Evolutionary conservation across 2,113 vertebrate species (phyloP), one percentile per base, ranked within the genome.

Genomic region (Siniperca chuatsi): DNA sequence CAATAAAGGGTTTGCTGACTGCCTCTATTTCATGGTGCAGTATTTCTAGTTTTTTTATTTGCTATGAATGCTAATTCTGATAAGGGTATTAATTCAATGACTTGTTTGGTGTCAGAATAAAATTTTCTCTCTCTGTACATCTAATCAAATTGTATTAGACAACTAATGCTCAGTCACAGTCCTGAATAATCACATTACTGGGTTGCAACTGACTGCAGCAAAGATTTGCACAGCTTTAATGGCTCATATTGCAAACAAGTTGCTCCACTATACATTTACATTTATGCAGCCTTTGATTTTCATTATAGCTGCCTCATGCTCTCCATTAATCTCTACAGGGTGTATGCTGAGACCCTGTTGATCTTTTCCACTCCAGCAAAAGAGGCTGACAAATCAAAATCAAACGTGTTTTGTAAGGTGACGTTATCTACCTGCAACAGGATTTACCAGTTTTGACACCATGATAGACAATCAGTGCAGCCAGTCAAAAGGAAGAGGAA

Each of bases 131-230:
- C 85, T 65, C 50, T 72, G 42, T 88, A 35, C 71, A 75, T 80
- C 68, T 79, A 86, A 91, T 92, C 86, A 89, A 88, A 87, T 82
- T 80, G 50, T 70, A 67, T 50, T 79, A 82, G 66, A 85, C 67
- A 86, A 67, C 37, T 61, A 74, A 48, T 75, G 64, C 46, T 81
- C 78, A 52, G 55, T 75, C 70, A 75, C 87, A 61, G 65, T 81
- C 55, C 71, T 86, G 67, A 52, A 75, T 84, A 90, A 92, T 89
- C 71, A 84, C 76, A 86, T 89, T 87, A 83, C 15, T 55, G 75
- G 48, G 61, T 55, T 54, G 16, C 15, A 44, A 20, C 46, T 21
- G 42, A 29, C 67, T 71, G 71, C 52, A 74, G 50, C 66, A 20
- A 46, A 68, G 65, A 86, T 57, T 57, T 29, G 46, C 29, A 29